Base-by-base conservation (phyloP, 2,888 invertebrate species). In the Drosophila sordidapex region DNA sequence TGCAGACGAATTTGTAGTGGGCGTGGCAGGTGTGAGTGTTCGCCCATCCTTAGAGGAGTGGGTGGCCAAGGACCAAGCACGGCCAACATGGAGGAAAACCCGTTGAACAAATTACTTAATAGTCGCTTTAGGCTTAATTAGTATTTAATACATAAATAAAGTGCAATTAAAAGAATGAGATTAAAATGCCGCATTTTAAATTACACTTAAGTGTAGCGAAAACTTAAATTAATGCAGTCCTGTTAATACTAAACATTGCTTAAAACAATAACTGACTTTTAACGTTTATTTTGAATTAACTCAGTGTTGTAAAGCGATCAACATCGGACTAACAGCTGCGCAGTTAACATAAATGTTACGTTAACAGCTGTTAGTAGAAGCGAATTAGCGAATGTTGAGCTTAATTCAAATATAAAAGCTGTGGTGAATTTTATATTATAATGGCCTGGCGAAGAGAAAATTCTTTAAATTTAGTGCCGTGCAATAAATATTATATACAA, bases 51-150 rank as follows among this genome's bases (percentile, higher is more conserved):
- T 1, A 25, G 46, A 25, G 21, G 15, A 46, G 15, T 8, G 46
- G 46, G 4, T 46, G 15, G 46, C 46, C 33, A 36, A 33, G 56
- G 21, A 35, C 43, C 31, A 21, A 43, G 51, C 38, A 56, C 75
- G 46, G 57, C 60, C 36, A 46, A 60, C 49, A 31, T n/a, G 29
- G 48, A 43, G 29, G 29, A 31, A 60, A 63, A 67, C 61, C 67
- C 60, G 58, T 79, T 73, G 68, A 79, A 77, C 74, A 84, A 85
- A 87, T 62, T 77, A 77, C 43, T 62, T 70, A 48, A 21, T 87
- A 74, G 58, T 56, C 21, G 29, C 56, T 27, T 31, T 70, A 70
- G 61, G 53, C 31, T 31, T 69, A 70, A 57, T 25, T 49, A 86
- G 60, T 49, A 48, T 21, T 31, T 51, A 63, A n/a, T 35, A 51